These are phyloP conservation scores for Elysia crispata DNA, from an alignment of 2,888 invertebrate genomes.

Conservation along the genomic window DNA sequence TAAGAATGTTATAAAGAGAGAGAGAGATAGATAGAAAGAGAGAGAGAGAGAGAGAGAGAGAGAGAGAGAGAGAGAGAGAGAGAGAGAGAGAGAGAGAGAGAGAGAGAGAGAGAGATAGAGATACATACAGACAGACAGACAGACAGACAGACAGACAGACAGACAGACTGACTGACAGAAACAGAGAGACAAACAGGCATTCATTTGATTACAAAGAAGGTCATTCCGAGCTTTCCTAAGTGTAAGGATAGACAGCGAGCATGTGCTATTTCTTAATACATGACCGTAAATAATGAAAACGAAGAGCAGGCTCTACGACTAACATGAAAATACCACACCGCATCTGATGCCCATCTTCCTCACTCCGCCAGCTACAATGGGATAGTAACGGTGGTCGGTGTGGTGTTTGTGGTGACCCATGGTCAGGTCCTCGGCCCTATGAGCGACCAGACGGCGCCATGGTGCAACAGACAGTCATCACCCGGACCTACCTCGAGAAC, in stretches of 20 bases:
- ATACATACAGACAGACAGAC: slow-evolving; percentile 33
- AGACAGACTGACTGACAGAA: slow-evolving; percentile 22
- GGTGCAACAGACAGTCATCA: slow-evolving; percentile 39
- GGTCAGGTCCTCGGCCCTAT: slow-evolving; percentile 48
- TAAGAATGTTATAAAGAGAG: no score
- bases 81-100: not conserved
- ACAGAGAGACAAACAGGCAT: not conserved
- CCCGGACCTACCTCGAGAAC: slow-evolving; percentile 42
- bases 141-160: slow-evolving; percentile 41
- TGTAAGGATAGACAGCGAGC: no score
- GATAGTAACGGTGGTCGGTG: slow-evolving; percentile 50
- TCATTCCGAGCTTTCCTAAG: no score
- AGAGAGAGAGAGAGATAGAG: slow-evolving; percentile 30
- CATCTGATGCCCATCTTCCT: not conserved
- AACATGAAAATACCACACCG: no score
- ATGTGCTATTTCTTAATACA: not conserved
- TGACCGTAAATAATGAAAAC: no score
- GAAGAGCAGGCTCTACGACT: no score
- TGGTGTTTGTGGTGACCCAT: slow-evolving; percentile 56
- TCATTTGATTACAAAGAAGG: not conserved
- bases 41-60: no score
- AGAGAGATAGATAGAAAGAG: no score
- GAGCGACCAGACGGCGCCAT: slow-evolving; percentile 50
- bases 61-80: no score
- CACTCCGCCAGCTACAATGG: slow-evolving; percentile 30